Evolutionary conservation across 1,140 invertebrate species (phyloP).

Genomic region (Drosophila quadrilineata): DNA sequence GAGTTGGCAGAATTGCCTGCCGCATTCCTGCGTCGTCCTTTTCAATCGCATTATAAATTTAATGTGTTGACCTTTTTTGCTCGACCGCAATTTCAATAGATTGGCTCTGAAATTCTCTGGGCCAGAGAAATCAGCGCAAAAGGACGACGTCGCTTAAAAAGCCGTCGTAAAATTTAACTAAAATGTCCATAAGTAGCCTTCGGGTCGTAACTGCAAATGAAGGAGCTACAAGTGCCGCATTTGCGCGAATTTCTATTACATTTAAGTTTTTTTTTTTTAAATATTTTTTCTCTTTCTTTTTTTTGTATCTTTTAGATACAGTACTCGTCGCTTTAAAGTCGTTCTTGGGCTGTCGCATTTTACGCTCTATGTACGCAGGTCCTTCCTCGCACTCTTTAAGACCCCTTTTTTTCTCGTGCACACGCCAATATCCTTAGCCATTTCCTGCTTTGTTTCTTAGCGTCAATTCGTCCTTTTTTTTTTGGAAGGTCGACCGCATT

Average conservation of each 20-base stretch:
- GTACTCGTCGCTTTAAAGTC: conserved; percentile 18
- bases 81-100: conserved; percentile 74
- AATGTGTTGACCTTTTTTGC: conserved; percentile 71
- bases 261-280: too few species aligned
- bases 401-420: conserved; percentile 1
- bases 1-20: conserved; percentile 3
- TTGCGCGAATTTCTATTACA: conserved; percentile 5
- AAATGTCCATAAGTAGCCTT: conserved; percentile 70
- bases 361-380: conserved; percentile 53
- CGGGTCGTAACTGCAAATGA: conserved; percentile 10
- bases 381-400: background rate
- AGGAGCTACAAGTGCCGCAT: conserved; percentile 52
- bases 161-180: conserved; percentile 71
- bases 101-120: too few species aligned
- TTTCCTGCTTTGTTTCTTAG: conserved; percentile 64
- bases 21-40: conserved; percentile 13
- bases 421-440: conserved; percentile 71
- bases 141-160: conserved; percentile 34
- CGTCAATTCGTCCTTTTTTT: conserved; percentile 17
- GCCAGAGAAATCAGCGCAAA: conserved; percentile 48
- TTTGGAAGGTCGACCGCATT: conserved; percentile 54
- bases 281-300: conserved; percentile 16
- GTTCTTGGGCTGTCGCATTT: conserved; percentile 49
- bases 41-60: conserved; percentile 76
- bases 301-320: conserved; percentile 43